Evolutionary conservation across 2,888 invertebrate genomes (phyloP), one percentile per base, ranked within the genome.

Genomic region (Thysanoteuthis rhombus): DNA sequence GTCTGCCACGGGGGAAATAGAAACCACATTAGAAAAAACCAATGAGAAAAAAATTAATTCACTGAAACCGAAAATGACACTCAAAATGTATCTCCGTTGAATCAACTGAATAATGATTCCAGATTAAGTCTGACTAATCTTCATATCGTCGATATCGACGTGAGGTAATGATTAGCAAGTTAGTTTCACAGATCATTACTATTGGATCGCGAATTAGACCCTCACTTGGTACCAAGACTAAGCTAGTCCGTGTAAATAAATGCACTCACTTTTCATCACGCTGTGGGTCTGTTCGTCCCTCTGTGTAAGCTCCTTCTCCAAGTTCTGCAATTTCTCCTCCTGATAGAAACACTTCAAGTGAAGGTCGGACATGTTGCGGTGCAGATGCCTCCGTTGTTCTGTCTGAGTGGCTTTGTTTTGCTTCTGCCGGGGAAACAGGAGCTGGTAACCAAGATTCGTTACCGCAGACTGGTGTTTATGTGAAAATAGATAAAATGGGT

Each of bases 1-100:
- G n/a, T 95, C 96, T 96, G 94, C 19, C 75, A n/a, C 10, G 4
- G 19, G 16, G 36, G 5, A 75, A 12, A 36, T 16, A 16, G 75
- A 75, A 75, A n/a, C 12, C 3, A 75, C n/a, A 16, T 75, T 75
- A 36, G 75, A 36, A 36, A 75, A 36, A 16, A 5, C 22, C 2
- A 3, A 25, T 22, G 5, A 25, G 5, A 6, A 52, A 52, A 16
- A 47, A 22, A 47, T 19, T 19, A 47, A 47, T 19, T 19, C 3
- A 47, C 22, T 22, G 3, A 47, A 47, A 22, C 19, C 47, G 16
- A 3, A 47, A 47, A 47, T 22, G 16, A 42, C 16, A 16, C 42
- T n/a, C n/a, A n/a, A n/a, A n/a, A 42, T 8, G 8, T 42, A 42
- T 42, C 42, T 42, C 42, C 42, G 10, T 42, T 42, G 8, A 42